Evolutionary conservation across 2,113 vertebrate species (phyloP).

Genomic region (Corythoichthys haematopterus): DNA sequence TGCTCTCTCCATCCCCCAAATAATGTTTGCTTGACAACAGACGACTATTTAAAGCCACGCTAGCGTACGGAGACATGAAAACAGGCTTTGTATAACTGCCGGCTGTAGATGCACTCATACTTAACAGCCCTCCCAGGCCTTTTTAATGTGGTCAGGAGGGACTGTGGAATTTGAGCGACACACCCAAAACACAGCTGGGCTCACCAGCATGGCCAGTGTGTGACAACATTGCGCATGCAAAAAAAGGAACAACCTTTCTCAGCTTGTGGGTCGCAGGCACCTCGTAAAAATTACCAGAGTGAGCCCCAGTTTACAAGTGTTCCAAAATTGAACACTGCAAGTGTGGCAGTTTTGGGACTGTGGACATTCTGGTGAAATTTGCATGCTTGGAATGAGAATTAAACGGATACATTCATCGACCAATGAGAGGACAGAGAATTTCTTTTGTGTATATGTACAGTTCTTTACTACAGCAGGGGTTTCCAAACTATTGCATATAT

Average conservation of each 20-base stretch:
- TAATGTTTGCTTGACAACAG: constrained; percentile 1
- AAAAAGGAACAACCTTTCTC: background rate
- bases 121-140: constrained; percentile 1
- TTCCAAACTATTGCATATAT: too few species aligned
- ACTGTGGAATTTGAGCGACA: constrained; percentile 4
- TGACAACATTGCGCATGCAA: background rate
- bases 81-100: background rate
- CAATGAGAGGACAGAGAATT: too few species aligned
- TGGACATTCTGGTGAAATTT: too few species aligned
- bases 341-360: too few species aligned
- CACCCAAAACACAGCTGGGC: constrained; percentile 8
- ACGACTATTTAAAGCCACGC: background rate
- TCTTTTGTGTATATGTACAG: too few species aligned
- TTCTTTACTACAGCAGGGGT: too few species aligned
- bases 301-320: too few species aligned
- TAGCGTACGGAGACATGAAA: background rate
- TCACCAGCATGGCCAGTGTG: background rate
- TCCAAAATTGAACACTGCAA: too few species aligned
- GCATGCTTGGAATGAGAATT: too few species aligned
- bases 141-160: constrained; percentile 2
- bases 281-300: background rate
- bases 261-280: background rate
- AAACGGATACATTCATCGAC: too few species aligned
- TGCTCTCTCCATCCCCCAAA: background rate
- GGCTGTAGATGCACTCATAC: background rate